Conservation (phyloP, 1,140 invertebrate species). For the Heliothis virescens region DNA sequence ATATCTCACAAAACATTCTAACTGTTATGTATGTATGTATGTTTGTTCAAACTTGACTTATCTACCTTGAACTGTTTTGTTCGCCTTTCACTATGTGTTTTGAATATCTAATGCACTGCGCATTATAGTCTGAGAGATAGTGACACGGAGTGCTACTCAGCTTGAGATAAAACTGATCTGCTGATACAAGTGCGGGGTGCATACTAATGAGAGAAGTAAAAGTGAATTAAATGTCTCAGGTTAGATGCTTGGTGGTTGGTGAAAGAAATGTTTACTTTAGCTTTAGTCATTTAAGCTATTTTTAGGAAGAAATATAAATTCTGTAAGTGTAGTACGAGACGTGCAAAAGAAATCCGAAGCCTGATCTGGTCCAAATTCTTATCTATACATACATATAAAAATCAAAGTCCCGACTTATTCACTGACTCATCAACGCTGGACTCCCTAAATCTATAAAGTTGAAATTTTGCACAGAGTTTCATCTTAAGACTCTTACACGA, state of each 20-base stretch:
- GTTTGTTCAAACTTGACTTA: conserved; percentile 61
- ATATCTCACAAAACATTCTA: neutral
- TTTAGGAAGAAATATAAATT: too few species aligned
- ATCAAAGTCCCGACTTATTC: too few species aligned
- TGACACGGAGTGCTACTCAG: neutral
- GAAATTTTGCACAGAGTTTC: too few species aligned
- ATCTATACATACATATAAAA: too few species aligned
- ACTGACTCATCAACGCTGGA: too few species aligned
- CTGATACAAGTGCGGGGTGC: neutral
- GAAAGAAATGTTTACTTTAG: neutral
- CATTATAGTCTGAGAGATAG: conserved; percentile 35
- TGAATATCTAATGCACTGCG: conserved; percentile 48
- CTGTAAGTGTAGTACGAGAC: too few species aligned
- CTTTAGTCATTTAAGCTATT: neutral
- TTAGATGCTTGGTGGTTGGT: neutral
- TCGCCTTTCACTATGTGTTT: conserved; percentile 55
- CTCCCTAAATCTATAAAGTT: too few species aligned
- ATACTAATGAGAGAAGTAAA: conserved; percentile 17
- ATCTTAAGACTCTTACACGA: too few species aligned
- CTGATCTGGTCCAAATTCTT: too few species aligned
- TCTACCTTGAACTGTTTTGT: conserved; percentile 60
- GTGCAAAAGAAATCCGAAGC: too few species aligned
- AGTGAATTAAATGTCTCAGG: conserved; percentile 3
- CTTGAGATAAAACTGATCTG: conserved; percentile 32
- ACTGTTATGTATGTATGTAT: conserved; percentile 11